A percentile compares a stretch with the other conserved stretches of the same genome.
phyloP scores from a whole-genome alignment of 2,888 invertebrate genomes.

The Athalia circularis region DNA sequence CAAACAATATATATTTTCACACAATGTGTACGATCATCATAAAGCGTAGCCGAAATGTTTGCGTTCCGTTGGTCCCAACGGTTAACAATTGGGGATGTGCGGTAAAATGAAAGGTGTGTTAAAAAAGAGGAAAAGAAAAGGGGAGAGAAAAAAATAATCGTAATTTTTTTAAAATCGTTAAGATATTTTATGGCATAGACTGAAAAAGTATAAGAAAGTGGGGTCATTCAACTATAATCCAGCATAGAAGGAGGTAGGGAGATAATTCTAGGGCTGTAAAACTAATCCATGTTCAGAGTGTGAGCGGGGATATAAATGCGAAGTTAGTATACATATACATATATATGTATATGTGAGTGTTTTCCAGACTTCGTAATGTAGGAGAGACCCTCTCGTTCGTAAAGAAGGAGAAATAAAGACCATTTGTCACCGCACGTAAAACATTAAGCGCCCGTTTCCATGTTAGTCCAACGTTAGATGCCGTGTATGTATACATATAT shows the following conservation, averaged over 20 bases:
- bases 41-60: too few species aligned
- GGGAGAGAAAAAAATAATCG: too few species aligned
- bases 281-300: background rate
- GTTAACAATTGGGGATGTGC: too few species aligned
- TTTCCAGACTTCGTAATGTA: background rate
- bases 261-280: conserved; percentile 2
- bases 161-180: too few species aligned
- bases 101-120: too few species aligned
- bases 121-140: too few species aligned
- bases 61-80: too few species aligned
- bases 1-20: too few species aligned
- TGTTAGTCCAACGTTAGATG: background rate
- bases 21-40: too few species aligned
- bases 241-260: background rate
- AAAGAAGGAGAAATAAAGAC: background rate
- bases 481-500: background rate
- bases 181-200: background rate
- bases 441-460: conserved; percentile 21
- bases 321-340: background rate
- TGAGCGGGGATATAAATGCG: background rate
- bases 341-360: background rate
- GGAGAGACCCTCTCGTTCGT: background rate
- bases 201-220: background rate
- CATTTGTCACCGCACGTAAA: conserved; percentile 30
- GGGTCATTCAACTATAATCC: background rate